Base-by-base conservation (phyloP, 2,888 invertebrate species). In the Cordilura impudica region DNA sequence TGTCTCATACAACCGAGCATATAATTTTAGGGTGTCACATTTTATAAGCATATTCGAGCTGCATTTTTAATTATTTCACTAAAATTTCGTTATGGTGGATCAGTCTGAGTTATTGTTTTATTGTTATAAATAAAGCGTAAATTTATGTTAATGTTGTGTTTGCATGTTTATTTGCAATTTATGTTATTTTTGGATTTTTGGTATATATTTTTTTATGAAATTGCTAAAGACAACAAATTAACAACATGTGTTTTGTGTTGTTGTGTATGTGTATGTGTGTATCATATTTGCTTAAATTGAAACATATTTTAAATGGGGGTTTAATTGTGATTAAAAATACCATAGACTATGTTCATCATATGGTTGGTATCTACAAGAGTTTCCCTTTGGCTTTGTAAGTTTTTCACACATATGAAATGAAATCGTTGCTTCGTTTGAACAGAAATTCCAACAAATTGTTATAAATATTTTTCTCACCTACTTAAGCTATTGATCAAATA, bases 1-100 rank as follows among this genome's bases (percentile, higher is more conserved):
- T 19, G 16, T 12, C 43, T 70, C 7, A 8, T 61, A 21, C 54
- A 78, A 67, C 67, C 66, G 51, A 61, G 16, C 66, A 47, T 8
- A 76, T 54, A 66, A 72, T 72, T 72, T 78, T 21, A 18, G 61
- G 67, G 60, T 61, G 66, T 66, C 77, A 61, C 60, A 66, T 10
- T 47, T 14, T 70, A 45, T 39, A 53, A 60, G 29, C 29, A 67
- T 29, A 47, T 72, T 43, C 2, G 12, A 53, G 65, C 31, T 49
- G 66, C 45, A 63, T 56, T 63, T 60, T 54, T 56, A 72, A 67
- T 72, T 67, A 56, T 31, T 54, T 45, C 21, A 58, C 21, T n/a
- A 10, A 54, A 16, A 54, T 54, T 16, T n/a, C 8, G 10, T 29
- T 31, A 12, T 21, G 12, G 29, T 10, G 16, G 21, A 31, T 61